Percentiles rank a stretch among this genome's conserved stretches.
These are phyloP conservation scores for Acrocyrtus sp. DNA, from an alignment of 2,888 invertebrate species.

Conservation along the genomic window DNA sequence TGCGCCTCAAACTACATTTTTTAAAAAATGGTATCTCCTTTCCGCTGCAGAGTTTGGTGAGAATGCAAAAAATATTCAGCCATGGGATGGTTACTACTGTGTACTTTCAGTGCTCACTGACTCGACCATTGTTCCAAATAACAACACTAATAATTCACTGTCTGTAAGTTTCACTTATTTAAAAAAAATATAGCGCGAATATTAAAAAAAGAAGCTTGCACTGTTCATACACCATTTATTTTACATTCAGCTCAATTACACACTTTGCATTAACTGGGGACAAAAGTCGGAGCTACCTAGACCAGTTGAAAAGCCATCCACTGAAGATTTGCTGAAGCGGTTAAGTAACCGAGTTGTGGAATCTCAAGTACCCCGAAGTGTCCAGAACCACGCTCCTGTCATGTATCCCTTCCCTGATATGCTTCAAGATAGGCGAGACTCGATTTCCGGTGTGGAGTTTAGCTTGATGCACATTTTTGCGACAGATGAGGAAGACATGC, in stretches of 20 bases:
- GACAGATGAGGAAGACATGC: slow-evolving; percentile 21
- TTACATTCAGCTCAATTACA: slow-evolving; percentile 49
- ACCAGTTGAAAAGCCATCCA: slow-evolving; percentile 21
- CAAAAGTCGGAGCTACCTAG: slow-evolving; percentile 11
- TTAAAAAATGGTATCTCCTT: background rate
- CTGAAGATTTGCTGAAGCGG: slow-evolving; percentile 25
- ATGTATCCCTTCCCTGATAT: slow-evolving; percentile 53
- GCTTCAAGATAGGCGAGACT: slow-evolving; percentile 52
- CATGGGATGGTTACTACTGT: slow-evolving; percentile 60
- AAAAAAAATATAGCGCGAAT: no score
- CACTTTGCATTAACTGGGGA: slow-evolving; percentile 59
- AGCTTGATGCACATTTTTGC: slow-evolving; percentile 31
- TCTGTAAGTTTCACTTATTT: no score
- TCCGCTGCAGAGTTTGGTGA: slow-evolving; percentile 24
- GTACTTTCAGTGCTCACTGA: slow-evolving; percentile 56
- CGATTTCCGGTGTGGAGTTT: slow-evolving; percentile 35
- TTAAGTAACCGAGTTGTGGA: slow-evolving; percentile 31
- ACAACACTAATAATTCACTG: no score
- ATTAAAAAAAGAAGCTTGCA: no score
- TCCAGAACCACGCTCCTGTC: slow-evolving; percentile 38
- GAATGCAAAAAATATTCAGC: slow-evolving; percentile 14
- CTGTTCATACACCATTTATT: background rate
- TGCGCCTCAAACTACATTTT: background rate
- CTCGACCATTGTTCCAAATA: slow-evolving; percentile 40
- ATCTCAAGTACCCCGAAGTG: slow-evolving; percentile 29